Evolutionary conservation across 2,797 vertebrate genomes (phyloP), one percentile per base, ranked within the genome.

Genomic region (Lerista edwardsae): DNA sequence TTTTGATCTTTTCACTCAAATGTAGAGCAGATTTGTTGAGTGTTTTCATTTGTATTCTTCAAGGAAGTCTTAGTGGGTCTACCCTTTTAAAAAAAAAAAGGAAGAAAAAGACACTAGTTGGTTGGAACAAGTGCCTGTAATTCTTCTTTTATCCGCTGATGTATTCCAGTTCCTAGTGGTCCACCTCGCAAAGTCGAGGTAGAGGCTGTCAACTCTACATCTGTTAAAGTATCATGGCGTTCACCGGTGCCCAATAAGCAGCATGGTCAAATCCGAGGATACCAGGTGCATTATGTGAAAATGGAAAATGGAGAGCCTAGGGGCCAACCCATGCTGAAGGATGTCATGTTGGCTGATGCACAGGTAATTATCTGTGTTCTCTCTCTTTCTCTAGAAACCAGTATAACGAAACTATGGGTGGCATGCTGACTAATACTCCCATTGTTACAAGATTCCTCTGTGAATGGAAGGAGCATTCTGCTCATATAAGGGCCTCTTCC

Each of bases 111-210:
- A 85, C 94, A 86, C 94, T 91, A 86, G 90, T 89, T 93, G 96
- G 95, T 96, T 96, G 95, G 96, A 95, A 94, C 96, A 95, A 91
- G 94, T 97, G 95, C 95, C 97, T 97, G 96, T 98, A 97, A 98
- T 98, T 97, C 95, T 97, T 94, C 98, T 98, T 86, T 97, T 98
- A 97, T 98, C 97, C 98, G 95, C 98, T 98, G 98, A 96, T 98
- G 97, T 98, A 97, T 98, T 98, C 97, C 98, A 99, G 99, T 99
- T 98, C 99, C 99, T 97, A 99, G 99, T 92, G 99, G 99, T 97
- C 98, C 99, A 96, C 99, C 99, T 99, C 99, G 99, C 95, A 99
- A 99, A 99, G 98, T 99, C 95, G 98, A 99, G 98, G 98, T 99
- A 93, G 98, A 99, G 97, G 98, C 98, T 98, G 97, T 99, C 98